phyloP scores from a whole-genome alignment of 1,140 invertebrate genomes.

The Coenobita brevimanus region DNA sequence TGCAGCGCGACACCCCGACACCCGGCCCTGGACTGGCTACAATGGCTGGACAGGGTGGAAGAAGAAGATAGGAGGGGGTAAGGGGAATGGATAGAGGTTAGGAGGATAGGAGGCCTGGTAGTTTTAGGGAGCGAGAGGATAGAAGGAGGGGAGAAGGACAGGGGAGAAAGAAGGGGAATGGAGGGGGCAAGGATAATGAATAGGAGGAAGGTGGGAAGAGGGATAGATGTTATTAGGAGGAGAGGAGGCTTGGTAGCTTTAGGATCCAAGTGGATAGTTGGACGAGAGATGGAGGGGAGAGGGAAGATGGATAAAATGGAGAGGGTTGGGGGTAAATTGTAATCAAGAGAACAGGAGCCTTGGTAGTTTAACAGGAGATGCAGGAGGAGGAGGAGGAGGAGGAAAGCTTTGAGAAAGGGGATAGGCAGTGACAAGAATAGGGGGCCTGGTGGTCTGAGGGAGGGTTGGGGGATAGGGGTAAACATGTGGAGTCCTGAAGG shows the following conservation, averaged over 20 bases:
- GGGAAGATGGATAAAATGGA: too few relatives aligned
- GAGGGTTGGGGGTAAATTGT: too few relatives aligned
- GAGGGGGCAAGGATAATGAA: neutral
- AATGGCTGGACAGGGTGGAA: conserved; percentile 27
- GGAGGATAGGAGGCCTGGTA: neutral
- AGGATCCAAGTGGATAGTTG: too few relatives aligned
- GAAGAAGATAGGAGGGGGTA: neutral
- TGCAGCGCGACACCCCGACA: conserved; percentile 50
- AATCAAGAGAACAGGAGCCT: too few relatives aligned
- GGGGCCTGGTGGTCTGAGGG: too few relatives aligned
- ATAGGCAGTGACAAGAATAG: too few relatives aligned
- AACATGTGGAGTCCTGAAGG: too few relatives aligned
- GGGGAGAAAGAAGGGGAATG: neutral
- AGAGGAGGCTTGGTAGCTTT: neutral
- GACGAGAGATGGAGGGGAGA: too few relatives aligned
- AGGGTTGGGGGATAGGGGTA: too few relatives aligned
- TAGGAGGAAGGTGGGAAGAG: neutral
- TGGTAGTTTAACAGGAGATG: too few relatives aligned
- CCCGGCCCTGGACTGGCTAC: neutral
- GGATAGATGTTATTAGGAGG: neutral
- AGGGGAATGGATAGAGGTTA: neutral
- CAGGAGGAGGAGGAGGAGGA: too few relatives aligned
- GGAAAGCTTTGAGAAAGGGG: too few relatives aligned
- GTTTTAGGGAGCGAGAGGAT: neutral
- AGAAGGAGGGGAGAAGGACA: neutral